Evolutionary conservation across 2,113 vertebrate species (phyloP).

Genomic region (Scatophagus argus): DNA sequence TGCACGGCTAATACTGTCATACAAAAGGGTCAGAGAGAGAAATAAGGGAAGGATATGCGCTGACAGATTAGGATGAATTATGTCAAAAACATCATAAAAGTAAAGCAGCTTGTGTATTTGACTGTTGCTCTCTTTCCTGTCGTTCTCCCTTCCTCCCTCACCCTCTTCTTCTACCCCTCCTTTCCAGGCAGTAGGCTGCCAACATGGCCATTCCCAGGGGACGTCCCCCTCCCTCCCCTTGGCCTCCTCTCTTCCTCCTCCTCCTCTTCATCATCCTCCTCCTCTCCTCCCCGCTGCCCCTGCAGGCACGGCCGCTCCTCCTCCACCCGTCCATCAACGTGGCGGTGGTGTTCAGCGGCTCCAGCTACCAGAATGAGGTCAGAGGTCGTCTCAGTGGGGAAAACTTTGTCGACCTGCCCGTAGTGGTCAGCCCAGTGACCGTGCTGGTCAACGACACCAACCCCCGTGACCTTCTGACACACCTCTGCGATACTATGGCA

Average conservation of each 20-base stretch:
- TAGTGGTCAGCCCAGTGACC: conserved; percentile 93
- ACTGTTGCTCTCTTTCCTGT: conserved; percentile 43
- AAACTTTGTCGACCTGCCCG: conserved; percentile 93
- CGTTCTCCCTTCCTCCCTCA: conserved; percentile 7
- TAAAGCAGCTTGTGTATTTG: conserved; percentile 55
- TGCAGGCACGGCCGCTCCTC: conserved; percentile 80
- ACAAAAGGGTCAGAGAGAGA: conserved; percentile 59
- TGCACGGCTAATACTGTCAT: conserved; percentile 55
- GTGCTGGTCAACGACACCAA: conserved; percentile 95
- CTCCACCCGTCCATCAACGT: conserved; percentile 83
- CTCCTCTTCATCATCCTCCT: conserved; percentile 75
- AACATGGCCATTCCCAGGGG: conserved; percentile 80
- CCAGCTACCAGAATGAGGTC: conserved; percentile 88
- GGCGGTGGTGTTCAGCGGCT: conserved; percentile 93
- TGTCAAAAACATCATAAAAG: conserved; percentile 66
- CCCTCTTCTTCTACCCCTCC: background rate
- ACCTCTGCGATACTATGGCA: conserved; percentile 91
- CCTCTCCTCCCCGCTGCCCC: conserved; percentile 59
- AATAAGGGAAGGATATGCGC: conserved; percentile 44
- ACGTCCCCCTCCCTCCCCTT: conserved; percentile 65
- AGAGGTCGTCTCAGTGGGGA: conserved; percentile 90
- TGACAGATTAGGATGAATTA: conserved; percentile 64
- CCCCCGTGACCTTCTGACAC: conserved; percentile 93
- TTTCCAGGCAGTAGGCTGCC: conserved; percentile 80
- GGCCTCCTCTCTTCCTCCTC: conserved; percentile 67